A percentile compares a stretch with the other conserved stretches of the same genome.
phyloP scores from a whole-genome alignment of 2,888 invertebrate species.

The Beris chalybata region DNA sequence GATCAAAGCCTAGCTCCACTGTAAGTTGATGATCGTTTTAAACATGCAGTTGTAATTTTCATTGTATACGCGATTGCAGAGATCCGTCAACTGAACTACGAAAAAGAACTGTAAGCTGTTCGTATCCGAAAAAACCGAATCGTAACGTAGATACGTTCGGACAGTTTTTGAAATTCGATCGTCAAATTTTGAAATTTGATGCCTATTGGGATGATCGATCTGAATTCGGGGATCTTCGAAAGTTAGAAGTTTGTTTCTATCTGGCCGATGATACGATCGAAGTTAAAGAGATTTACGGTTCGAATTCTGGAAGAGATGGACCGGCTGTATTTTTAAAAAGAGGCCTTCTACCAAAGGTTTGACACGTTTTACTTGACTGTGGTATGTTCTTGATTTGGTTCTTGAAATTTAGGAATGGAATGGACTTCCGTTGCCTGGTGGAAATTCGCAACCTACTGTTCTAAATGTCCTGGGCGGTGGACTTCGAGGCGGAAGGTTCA shows the following conservation, averaged over 20 bases:
- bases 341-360: constrained; percentile 75
- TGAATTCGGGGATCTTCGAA: constrained; percentile 75
- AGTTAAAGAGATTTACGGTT: constrained; percentile 72
- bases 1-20: constrained; percentile 64
- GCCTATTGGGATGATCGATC: constrained; percentile 90
- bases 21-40: constrained; percentile 47
- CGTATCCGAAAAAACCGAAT: constrained; percentile 43
- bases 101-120: constrained; percentile 44
- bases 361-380: background rate
- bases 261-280: constrained; percentile 88
- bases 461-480: constrained; percentile 66
- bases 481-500: constrained; percentile 59
- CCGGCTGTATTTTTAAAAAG: constrained; percentile 74
- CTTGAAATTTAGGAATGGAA: constrained; percentile 37
- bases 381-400: background rate
- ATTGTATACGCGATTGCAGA: constrained; percentile 37
- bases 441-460: constrained; percentile 58
- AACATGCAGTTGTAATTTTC: background rate
- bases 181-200: constrained; percentile 72
- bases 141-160: constrained; percentile 67
- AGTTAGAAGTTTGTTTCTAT: constrained; percentile 80
- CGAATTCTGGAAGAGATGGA: constrained; percentile 71
- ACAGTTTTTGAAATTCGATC: constrained; percentile 82
- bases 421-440: constrained; percentile 57
- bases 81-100: constrained; percentile 60